A percentile compares a stretch with the other conserved stretches of the same genome.
Conservation (phyloP, 2,113 vertebrate species). For the Centropristis striata region DNA sequence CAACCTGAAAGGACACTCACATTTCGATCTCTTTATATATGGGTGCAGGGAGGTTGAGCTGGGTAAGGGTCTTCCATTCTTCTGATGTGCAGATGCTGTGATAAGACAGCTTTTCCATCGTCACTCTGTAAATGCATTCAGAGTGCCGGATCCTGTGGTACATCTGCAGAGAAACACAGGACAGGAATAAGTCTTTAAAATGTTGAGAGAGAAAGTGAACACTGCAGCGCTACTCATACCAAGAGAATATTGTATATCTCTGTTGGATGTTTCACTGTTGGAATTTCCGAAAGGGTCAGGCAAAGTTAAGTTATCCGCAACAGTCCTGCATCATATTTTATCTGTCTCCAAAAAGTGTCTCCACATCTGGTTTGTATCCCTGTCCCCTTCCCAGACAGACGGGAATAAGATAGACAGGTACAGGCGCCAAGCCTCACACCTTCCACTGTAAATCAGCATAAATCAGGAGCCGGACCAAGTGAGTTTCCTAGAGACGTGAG, state of each 20-base stretch:
- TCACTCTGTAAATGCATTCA: slow-evolving; percentile 99
- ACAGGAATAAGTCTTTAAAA: slow-evolving; percentile 48
- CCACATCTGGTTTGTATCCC: slow-evolving; percentile 68
- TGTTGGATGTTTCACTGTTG: slow-evolving; percentile 26
- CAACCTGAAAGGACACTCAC: slow-evolving; percentile 80
- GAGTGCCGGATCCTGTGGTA: slow-evolving; percentile 98
- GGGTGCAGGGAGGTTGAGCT: slow-evolving; percentile 88
- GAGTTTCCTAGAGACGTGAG: slow-evolving; percentile 51
- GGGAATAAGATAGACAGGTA: slow-evolving; percentile 40
- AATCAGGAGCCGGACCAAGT: slow-evolving; percentile 53
- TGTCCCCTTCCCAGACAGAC: slow-evolving; percentile 50
- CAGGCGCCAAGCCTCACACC: slow-evolving; percentile 52
- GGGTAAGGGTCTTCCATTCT: slow-evolving; percentile 95
- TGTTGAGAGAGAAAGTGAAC: slow-evolving; percentile 14
- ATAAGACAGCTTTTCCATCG: slow-evolving; percentile 98
- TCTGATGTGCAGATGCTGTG: slow-evolving; percentile 98
- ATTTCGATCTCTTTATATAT: slow-evolving; percentile 95
- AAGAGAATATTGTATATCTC: slow-evolving; percentile 10
- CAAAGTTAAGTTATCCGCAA: slow-evolving; percentile 24
- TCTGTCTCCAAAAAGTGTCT: slow-evolving; percentile 40
- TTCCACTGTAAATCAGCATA: slow-evolving; percentile 62
- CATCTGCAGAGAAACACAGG: slow-evolving; percentile 87
- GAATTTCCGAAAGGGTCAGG: slow-evolving; percentile 37
- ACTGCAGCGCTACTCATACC: slow-evolving; percentile 27
- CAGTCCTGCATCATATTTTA: slow-evolving; percentile 44